A percentile compares a stretch with the other conserved stretches of the same genome.
Conservation (phyloP, 2,888 invertebrate species). For the Nephrotoma guestfalica region DNA sequence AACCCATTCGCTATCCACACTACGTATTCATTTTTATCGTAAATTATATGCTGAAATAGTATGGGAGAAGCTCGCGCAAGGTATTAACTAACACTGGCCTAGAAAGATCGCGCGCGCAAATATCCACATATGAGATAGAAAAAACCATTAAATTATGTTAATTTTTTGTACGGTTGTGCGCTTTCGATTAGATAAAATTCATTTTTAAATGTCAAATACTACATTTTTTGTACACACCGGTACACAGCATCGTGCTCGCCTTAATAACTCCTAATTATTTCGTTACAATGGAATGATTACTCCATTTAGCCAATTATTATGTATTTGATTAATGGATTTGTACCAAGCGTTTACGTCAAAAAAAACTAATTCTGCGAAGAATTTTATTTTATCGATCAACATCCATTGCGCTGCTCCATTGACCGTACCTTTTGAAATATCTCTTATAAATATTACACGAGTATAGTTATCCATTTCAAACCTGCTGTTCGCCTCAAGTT, state of each 20-base stretch:
- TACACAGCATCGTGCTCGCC: background rate
- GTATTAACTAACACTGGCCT: background rate
- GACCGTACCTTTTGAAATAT: no score
- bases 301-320: no score
- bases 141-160: background rate
- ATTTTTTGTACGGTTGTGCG: background rate
- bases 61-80: background rate
- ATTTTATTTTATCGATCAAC: no score
- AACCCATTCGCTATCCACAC: background rate
- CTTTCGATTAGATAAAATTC: background rate
- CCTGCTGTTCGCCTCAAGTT: no score
- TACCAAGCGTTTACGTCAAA: no score
- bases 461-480: no score
- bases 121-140: background rate
- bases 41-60: background rate
- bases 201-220: background rate
- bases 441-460: no score
- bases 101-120: background rate
- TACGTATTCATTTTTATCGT: background rate
- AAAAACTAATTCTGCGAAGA: no score
- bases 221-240: background rate
- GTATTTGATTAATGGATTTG: background rate
- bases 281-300: background rate
- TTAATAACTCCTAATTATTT: background rate
- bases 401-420: no score